Evolutionary conservation across 1,140 invertebrate species (phyloP).

Genomic region (Monomorium pharaonis): DNA sequence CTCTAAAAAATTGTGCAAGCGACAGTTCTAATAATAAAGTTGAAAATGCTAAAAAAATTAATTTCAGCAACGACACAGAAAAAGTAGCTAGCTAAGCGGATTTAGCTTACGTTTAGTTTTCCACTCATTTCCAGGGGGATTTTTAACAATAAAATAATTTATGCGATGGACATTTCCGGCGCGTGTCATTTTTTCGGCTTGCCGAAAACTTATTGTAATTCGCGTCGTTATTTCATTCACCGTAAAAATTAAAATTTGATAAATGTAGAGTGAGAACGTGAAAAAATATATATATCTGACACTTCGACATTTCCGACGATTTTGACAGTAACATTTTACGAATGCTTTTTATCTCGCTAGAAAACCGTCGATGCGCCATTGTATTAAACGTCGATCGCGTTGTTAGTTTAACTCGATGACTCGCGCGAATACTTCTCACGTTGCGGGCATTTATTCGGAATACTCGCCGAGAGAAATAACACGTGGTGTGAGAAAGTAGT

Average conservation of each 20-base stretch:
- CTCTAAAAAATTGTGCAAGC: constrained; percentile 36
- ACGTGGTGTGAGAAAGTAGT: no score
- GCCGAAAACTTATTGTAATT: neutral
- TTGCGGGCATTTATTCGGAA: neutral
- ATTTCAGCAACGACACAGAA: neutral
- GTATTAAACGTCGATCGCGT: neutral
- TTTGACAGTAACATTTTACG: constrained; percentile 4
- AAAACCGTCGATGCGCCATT: neutral
- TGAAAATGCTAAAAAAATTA: neutral
- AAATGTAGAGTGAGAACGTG: neutral
- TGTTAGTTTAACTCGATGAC: neutral
- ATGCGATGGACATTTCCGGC: neutral
- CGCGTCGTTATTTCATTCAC: neutral
- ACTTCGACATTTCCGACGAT: constrained; percentile 15
- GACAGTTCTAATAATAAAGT: constrained; percentile 44
- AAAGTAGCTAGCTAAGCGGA: neutral
- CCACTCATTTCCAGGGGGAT: no score
- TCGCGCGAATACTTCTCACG: neutral
- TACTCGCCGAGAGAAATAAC: neutral
- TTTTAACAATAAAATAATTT: neutral
- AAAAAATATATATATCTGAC: neutral
- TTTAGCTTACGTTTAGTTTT: neutral
- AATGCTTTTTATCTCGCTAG: constrained; percentile 9
- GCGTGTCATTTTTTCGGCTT: neutral
- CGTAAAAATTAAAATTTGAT: constrained; percentile 4